Conservation (phyloP, 1,140 invertebrate genomes). For the Proctacanthus coquilletti region DNA sequence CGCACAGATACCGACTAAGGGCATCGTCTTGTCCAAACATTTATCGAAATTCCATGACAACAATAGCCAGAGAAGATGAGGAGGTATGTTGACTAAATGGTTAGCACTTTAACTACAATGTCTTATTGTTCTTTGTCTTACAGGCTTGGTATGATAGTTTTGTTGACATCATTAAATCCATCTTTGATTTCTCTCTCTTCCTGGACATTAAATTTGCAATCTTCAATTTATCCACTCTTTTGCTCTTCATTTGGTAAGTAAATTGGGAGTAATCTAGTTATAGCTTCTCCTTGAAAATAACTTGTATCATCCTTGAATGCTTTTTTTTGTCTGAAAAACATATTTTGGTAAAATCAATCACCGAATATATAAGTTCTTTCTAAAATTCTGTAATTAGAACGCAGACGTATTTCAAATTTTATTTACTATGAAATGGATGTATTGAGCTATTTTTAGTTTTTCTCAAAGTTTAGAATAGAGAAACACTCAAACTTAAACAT, state of each 20-base stretch:
- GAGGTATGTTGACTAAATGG: conserved; percentile 30
- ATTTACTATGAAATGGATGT: too few relatives aligned
- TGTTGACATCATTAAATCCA: conserved; percentile 49
- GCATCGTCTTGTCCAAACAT: conserved; percentile 83
- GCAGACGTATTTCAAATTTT: too few relatives aligned
- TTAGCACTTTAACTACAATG: conserved; percentile 4
- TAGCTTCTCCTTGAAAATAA: too few relatives aligned
- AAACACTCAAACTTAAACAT: too few relatives aligned
- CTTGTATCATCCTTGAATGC: too few relatives aligned
- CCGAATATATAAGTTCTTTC: too few relatives aligned
- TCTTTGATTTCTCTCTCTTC: conserved; percentile 69
- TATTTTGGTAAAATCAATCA: too few relatives aligned
- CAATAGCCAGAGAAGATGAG: conserved; percentile 59
- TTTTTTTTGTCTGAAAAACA: too few relatives aligned
- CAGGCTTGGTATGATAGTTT: conserved; percentile 65
- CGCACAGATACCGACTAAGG: conserved; percentile 62
- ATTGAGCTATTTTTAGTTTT: too few relatives aligned
- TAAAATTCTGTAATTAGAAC: too few relatives aligned
- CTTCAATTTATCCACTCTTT: conserved; percentile 65
- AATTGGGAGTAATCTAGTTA: too few relatives aligned
- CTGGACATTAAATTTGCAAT: conserved; percentile 62
- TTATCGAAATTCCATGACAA: conserved; percentile 77
- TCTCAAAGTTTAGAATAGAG: too few relatives aligned
- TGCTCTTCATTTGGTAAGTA: conserved; percentile 62
- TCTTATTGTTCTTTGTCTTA: conserved; percentile 15